Evolutionary conservation across 2,888 invertebrate genomes (phyloP).

Genomic region (Limenitis camilla): DNA sequence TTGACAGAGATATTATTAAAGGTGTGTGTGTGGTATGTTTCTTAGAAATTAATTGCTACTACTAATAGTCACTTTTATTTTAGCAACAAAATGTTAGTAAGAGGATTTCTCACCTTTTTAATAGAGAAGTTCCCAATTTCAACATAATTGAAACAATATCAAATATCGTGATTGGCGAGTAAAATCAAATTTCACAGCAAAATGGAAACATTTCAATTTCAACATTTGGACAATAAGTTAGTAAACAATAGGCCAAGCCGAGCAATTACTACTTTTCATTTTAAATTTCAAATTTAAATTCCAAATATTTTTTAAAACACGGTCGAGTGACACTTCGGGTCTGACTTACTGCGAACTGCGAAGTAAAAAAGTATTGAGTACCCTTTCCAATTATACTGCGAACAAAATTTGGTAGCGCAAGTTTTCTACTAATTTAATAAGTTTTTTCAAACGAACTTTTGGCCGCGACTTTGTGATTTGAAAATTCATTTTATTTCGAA

Average conservation of each 20-base stretch:
- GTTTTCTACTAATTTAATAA: conserved; percentile 1
- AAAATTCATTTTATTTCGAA: too few relatives aligned
- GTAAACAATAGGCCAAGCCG: background rate
- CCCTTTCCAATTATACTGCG: conserved; percentile 9
- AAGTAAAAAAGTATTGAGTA: conserved; percentile 14
- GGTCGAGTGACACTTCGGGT: conserved; percentile 12
- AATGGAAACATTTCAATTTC: background rate
- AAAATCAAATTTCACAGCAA: background rate
- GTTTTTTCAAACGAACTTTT: too few relatives aligned
- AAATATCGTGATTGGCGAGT: background rate
- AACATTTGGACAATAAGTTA: background rate
- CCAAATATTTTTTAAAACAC: conserved; percentile 12
- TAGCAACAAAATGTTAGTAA: too few relatives aligned
- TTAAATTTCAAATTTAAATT: conserved; percentile 10
- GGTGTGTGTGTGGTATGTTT: too few relatives aligned
- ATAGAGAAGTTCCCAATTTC: too few relatives aligned
- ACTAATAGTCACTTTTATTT: too few relatives aligned
- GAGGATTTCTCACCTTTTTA: too few relatives aligned
- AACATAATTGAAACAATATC: background rate
- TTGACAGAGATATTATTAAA: too few relatives aligned
- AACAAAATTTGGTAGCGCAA: conserved; percentile 1
- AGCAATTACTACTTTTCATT: conserved; percentile 8
- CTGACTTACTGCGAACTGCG: conserved; percentile 1
- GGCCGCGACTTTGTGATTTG: too few relatives aligned
- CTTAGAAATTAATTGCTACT: too few relatives aligned